Conservation (phyloP, 2,113 vertebrate species). For the Mesitornis unicolor region DNA sequence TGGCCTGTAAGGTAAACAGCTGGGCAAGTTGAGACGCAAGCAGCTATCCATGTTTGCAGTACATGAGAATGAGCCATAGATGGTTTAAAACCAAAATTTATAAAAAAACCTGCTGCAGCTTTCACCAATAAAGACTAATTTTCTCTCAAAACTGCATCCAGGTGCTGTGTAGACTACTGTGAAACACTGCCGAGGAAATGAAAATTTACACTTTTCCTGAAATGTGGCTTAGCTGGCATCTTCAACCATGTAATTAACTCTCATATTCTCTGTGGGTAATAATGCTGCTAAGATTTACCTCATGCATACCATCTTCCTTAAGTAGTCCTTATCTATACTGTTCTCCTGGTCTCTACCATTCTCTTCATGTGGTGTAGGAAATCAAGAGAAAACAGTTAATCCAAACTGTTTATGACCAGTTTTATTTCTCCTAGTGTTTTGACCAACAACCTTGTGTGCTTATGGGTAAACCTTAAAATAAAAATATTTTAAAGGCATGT, state of each 20-base stretch:
- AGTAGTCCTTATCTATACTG: neutral
- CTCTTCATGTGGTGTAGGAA: neutral
- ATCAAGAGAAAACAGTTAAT: neutral
- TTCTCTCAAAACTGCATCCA: neutral
- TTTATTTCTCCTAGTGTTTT: neutral
- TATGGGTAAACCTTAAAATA: neutral
- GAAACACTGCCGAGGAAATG: neutral
- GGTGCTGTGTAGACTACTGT: neutral
- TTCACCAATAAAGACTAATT: neutral
- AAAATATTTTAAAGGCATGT: neutral
- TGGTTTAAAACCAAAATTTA: neutral
- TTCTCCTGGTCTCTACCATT: neutral
- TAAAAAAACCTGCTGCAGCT: neutral
- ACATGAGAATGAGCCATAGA: neutral
- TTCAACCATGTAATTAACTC: neutral
- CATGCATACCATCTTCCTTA: neutral
- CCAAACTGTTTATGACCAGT: neutral
- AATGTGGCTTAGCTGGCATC: neutral
- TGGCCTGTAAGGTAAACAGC: neutral
- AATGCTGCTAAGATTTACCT: neutral
- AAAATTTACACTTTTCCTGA: neutral
- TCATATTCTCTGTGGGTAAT: neutral
- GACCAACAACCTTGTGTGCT: neutral
- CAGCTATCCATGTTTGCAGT: neutral
- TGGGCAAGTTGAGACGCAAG: neutral